phyloP scores from a whole-genome alignment of 1,140 invertebrate species.

The Caligus rogercresseyi region DNA sequence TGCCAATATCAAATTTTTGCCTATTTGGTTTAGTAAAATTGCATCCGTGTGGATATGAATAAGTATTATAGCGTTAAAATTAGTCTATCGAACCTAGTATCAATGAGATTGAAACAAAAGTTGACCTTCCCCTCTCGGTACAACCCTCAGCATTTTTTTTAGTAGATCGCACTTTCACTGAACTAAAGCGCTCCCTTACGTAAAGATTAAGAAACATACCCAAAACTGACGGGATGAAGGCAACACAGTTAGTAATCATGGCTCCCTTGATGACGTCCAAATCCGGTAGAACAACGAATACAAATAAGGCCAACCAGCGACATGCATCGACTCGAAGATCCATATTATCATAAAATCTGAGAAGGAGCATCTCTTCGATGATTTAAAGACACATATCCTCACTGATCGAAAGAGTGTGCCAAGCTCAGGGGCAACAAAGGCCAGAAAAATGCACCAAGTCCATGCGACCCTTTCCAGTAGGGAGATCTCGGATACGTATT shows the following conservation, averaged over 20 bases:
- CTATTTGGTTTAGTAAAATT: too few relatives aligned
- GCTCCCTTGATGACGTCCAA: slow-evolving; percentile 77
- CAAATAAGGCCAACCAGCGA: slow-evolving; percentile 62
- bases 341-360: slow-evolving; percentile 50
- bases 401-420: slow-evolving; percentile 62
- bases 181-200: too few relatives aligned
- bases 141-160: too few relatives aligned
- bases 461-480: slow-evolving; percentile 42
- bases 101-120: too few relatives aligned
- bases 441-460: slow-evolving; percentile 80
- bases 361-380: slow-evolving; percentile 43
- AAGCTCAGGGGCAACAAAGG: slow-evolving; percentile 65
- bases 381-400: slow-evolving; percentile 77
- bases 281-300: slow-evolving; percentile 70
- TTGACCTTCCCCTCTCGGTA: too few relatives aligned
- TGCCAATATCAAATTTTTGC: too few relatives aligned
- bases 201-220: slow-evolving; percentile 34
- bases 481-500: slow-evolving; percentile 16
- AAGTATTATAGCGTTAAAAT: too few relatives aligned
- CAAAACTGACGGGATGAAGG: slow-evolving; percentile 61
- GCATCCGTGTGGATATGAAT: too few relatives aligned
- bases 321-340: slow-evolving; percentile 66
- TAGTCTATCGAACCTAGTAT: too few relatives aligned
- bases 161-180: neutral
- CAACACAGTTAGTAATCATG: slow-evolving; percentile 83